Evolutionary conservation across 2,113 vertebrate genomes (phyloP).

Genomic region (Petromus typicus): DNA sequence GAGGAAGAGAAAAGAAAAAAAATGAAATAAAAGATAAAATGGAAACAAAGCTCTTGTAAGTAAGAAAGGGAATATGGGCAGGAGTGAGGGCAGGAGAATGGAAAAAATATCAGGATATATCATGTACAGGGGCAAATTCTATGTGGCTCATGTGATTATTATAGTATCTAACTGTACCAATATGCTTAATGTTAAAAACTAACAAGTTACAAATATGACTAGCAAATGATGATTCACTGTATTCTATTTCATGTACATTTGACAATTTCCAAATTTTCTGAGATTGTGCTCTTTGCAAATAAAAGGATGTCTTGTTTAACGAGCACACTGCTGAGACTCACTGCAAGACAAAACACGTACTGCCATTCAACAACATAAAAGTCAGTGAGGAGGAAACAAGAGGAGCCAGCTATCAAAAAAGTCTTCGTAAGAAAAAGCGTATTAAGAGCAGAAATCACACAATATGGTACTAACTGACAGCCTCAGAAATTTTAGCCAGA

Average conservation of each 20-base stretch:
- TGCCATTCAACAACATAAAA: slow-evolving; percentile 61
- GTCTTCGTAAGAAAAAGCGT: slow-evolving; percentile 37
- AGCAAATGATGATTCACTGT: not conserved
- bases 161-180: no score
- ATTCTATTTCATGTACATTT: not conserved
- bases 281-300: slow-evolving; percentile 4
- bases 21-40: no score
- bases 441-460: slow-evolving; percentile 27
- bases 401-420: slow-evolving; percentile 43
- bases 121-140: no score
- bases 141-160: no score
- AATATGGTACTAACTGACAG: not conserved
- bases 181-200: no score
- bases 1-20: no score
- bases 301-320: slow-evolving; percentile 10
- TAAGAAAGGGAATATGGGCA: no score
- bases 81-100: no score
- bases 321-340: slow-evolving; percentile 28
- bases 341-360: slow-evolving; percentile 50
- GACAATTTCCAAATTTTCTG: slow-evolving; percentile 26
- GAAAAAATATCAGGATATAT: no score
- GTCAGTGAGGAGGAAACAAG: slow-evolving; percentile 53
- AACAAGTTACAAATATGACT: not conserved
- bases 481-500: slow-evolving; percentile 17
- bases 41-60: no score